Base-by-base conservation (phyloP, 2,113 vertebrate species). In the Craseonycteris thonglongyai region DNA sequence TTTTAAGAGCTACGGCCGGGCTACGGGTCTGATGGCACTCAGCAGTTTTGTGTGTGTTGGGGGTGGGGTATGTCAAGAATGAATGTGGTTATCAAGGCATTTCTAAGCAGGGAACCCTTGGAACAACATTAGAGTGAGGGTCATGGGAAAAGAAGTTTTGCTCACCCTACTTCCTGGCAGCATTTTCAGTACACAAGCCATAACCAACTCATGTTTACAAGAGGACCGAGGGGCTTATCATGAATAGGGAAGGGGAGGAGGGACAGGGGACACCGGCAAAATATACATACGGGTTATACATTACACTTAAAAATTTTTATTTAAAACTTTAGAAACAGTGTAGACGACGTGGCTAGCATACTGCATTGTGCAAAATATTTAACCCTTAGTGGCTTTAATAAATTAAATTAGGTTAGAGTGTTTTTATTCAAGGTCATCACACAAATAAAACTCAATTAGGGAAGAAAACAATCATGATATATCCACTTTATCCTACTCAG, bases 101-200 rank as follows among this genome's bases (percentile, higher is more conserved):
- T 98, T 98, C 97, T 96, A 97, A 98, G 97, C 96, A 97, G 97
- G 83, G 97, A 98, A 96, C 96, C 98, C 97, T 98, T 98, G 98
- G 98, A 98, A 98, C 96, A 96, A 98, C 98, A 98, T 98, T 95
- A 98, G 97, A 98, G 98, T 94, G 84, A 98, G 97, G 98, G 98
- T 98, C 98, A 98, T 99, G 98, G 98, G 98, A 99, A 98, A 98
- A 98, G 97, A 96, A 97, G 96, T 94, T 97, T 95, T 88, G 88
- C 97, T 98, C 98, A 98, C 98, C 97, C 98, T 97, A 97, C 98
- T 98, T 98, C 98, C 98, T 98, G 98, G 97, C 98, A 97, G 97
- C 95, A 95, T 93, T 97, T 97, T 98, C 92, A 97, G 84, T 51
- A 89, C 93, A 95, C 96, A 97, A 95, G 97, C 93, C 97, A 97